Evolutionary conservation across 2,888 invertebrate species (phyloP).

Genomic region (Stenolophus ochropezus): DNA sequence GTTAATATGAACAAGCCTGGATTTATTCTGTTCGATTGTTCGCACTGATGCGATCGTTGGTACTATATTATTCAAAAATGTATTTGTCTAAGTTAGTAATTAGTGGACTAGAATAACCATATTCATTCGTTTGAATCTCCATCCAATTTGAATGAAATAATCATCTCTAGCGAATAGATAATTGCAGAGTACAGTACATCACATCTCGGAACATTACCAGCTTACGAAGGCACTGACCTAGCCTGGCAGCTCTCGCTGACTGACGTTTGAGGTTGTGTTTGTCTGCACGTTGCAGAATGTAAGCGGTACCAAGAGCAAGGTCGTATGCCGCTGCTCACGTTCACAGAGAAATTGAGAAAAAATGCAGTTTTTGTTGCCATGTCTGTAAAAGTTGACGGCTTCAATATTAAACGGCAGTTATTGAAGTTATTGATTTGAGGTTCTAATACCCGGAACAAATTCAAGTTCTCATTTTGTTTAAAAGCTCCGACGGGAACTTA

Average conservation of each 20-base stretch:
- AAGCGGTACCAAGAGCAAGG: constrained; percentile 38
- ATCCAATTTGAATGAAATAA: not conserved
- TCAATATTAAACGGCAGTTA: not conserved
- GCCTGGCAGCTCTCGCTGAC: not conserved
- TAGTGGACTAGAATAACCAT: not conserved
- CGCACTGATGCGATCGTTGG: too few species aligned
- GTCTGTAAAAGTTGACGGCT: not conserved
- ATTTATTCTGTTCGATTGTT: not conserved
- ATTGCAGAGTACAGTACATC: constrained; percentile 19
- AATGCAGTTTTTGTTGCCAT: not conserved
- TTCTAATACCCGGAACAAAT: too few species aligned
- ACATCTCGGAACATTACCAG: constrained; percentile 16
- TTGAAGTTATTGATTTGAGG: not conserved
- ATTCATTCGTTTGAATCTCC: not conserved
- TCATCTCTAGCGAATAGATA: constrained; percentile 23
- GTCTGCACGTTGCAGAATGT: not conserved
- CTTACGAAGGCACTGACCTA: constrained; percentile 41
- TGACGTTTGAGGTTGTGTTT: constrained; percentile 9
- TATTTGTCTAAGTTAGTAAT: not conserved
- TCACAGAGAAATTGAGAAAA: not conserved
- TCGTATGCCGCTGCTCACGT: not conserved
- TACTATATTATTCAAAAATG: too few species aligned
- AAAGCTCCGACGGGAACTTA: too few species aligned
- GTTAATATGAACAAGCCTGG: too few species aligned
- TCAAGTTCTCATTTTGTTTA: too few species aligned